Percentiles rank a stretch among this genome's conserved stretches.
Evolutionary conservation across 2,888 invertebrate genomes (phyloP).

Genomic region (Gasteruption jaculator): DNA sequence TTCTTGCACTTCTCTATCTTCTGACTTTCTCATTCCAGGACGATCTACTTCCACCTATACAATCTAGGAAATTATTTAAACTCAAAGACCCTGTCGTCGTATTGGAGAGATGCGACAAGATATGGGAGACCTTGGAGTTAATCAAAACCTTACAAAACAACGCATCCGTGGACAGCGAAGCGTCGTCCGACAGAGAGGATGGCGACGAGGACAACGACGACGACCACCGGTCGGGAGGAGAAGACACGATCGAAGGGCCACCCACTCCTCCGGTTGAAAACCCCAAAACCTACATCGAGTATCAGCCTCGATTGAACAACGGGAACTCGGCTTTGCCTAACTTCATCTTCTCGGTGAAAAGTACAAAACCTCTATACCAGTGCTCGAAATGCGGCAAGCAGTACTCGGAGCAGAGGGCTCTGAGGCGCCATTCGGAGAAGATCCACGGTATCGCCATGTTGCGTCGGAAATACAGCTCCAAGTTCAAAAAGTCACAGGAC

Average conservation of each 20-base stretch:
- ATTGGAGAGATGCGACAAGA: constrained; percentile 45
- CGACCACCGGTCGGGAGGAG: too few species aligned
- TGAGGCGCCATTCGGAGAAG: constrained; percentile 31
- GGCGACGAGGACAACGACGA: constrained; percentile 2
- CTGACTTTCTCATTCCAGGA: not conserved
- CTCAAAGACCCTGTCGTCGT: constrained; percentile 35
- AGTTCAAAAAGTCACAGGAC: too few species aligned
- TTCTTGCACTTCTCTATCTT: not conserved
- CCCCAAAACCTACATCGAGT: constrained; percentile 26
- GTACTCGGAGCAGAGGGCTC: constrained; percentile 27
- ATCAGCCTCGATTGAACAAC: constrained; percentile 31
- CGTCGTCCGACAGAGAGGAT: not conserved
- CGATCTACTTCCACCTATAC: constrained; percentile 10
- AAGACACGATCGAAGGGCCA: not conserved
- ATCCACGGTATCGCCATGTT: constrained; percentile 34
- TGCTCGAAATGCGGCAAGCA: constrained; percentile 38
- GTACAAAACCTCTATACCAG: constrained; percentile 31
- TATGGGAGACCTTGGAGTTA: constrained; percentile 45
- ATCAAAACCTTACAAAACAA: constrained; percentile 33
- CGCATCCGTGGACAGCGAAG: not conserved
- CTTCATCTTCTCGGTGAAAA: constrained; percentile 37
- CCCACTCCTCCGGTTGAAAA: not conserved
- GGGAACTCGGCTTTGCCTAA: constrained; percentile 33
- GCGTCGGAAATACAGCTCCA: too few species aligned
- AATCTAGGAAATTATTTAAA: constrained; percentile 28